A percentile compares a stretch with the other conserved stretches of the same genome.
Conservation (phyloP, 2,113 vertebrate species). For the Daubentonia madagascariensis region DNA sequence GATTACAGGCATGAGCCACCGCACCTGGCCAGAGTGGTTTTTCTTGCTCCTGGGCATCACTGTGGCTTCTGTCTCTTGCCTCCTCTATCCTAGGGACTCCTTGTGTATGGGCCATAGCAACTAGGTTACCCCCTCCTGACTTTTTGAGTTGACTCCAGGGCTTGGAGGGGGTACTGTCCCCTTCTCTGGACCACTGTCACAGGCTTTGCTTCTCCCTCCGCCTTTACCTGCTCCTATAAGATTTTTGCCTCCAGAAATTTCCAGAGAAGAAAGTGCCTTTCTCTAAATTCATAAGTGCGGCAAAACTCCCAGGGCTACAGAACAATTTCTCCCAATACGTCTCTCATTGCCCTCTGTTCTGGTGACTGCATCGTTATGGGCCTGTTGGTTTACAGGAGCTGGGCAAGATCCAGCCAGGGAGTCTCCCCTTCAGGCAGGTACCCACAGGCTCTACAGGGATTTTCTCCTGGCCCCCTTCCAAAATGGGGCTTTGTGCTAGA, state of each 20-base stretch:
- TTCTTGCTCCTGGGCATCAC: not conserved
- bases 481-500: not conserved
- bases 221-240: not conserved
- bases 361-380: not conserved
- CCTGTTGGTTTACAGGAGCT: not conserved
- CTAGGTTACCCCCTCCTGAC: not conserved
- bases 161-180: not conserved
- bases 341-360: not conserved
- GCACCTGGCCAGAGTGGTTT: too few relatives aligned
- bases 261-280: not conserved
- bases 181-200: too few relatives aligned
- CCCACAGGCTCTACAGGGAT: not conserved
- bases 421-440: not conserved
- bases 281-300: not conserved
- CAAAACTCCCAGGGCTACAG: not conserved
- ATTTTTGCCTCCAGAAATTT: not conserved
- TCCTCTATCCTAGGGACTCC: not conserved
- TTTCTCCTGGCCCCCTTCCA: not conserved
- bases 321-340: not conserved
- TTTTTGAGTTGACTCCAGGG: not conserved
- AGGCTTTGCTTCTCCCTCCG: not conserved
- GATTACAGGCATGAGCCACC: too few relatives aligned
- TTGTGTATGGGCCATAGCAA: not conserved
- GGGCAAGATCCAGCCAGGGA: not conserved
- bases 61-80: not conserved